Percentiles rank a stretch among this genome's conserved stretches.
These are phyloP conservation scores for Actenoides hombroni DNA, from an alignment of 2,113 vertebrate genomes.

Conservation along the genomic window DNA sequence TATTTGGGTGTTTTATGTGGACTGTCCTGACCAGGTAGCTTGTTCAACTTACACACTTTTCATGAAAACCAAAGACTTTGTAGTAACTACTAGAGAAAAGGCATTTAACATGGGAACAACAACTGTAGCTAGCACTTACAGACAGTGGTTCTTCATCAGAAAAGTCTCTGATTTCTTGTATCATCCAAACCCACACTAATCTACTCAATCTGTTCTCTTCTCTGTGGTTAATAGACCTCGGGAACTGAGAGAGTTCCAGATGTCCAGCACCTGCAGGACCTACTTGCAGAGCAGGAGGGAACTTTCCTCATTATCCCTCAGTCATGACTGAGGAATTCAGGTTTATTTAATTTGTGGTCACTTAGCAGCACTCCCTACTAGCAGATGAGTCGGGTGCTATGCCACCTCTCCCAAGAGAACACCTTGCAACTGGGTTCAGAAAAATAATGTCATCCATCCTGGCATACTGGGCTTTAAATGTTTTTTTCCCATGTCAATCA, in stretches of 20 bases:
- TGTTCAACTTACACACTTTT: not conserved
- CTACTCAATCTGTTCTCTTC: not conserved
- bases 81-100: not conserved
- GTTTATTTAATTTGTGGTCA: conserved; percentile 65
- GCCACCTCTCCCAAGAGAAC: conserved; percentile 39
- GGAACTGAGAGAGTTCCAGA: conserved; percentile 25
- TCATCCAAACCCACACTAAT: not conserved
- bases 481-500: conserved; percentile 28
- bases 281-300: conserved; percentile 6
- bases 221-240: not conserved
- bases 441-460: not conserved
- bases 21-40: not conserved
- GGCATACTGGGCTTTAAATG: not conserved
- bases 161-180: not conserved
- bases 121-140: not conserved
- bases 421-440: not conserved
- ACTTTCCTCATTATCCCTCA: conserved; percentile 49
- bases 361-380: conserved; percentile 46
- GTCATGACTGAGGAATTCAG: conserved; percentile 53
- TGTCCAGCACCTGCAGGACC: conserved; percentile 57
- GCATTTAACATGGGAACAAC: not conserved
- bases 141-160: not conserved
- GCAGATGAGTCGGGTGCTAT: conserved; percentile 52
- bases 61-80: not conserved
- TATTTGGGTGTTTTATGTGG: conserved; percentile 6